Evolutionary conservation across 2,888 invertebrate genomes (phyloP).

Genomic region (Ennomos erosarius): DNA sequence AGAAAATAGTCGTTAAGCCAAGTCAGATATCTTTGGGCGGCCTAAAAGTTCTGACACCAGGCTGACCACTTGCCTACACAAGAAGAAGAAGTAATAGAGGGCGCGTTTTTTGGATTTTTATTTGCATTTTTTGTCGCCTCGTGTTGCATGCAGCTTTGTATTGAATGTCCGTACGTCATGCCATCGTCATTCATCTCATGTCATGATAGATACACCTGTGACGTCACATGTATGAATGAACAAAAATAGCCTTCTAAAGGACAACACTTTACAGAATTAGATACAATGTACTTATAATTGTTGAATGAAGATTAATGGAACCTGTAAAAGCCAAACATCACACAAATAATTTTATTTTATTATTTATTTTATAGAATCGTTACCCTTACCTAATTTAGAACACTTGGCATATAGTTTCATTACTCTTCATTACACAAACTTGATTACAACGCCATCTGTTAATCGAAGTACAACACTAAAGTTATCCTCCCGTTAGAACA

Average conservation of each 20-base stretch:
- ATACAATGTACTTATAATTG: constrained; percentile 27
- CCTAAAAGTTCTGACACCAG: too few species aligned
- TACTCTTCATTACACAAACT: constrained; percentile 28
- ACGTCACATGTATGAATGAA: constrained; percentile 43
- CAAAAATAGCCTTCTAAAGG: constrained; percentile 35
- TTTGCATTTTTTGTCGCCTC: too few species aligned
- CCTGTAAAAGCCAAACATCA: background rate
- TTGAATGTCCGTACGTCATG: constrained; percentile 24
- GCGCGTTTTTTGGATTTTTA: too few species aligned
- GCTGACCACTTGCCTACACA: too few species aligned
- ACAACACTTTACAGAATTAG: constrained; percentile 37
- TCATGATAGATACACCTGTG: constrained; percentile 38
- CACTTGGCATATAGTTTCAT: constrained; percentile 9
- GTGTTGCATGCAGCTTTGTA: background rate
- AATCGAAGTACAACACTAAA: constrained; percentile 14
- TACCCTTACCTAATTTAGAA: background rate
- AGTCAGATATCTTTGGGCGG: too few species aligned
- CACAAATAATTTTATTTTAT: too few species aligned
- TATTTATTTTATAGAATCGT: too few species aligned
- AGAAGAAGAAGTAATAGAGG: too few species aligned
- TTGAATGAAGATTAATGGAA: constrained; percentile 34
- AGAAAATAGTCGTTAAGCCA: too few species aligned
- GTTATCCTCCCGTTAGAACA: constrained; percentile 83
- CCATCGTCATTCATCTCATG: constrained; percentile 41
- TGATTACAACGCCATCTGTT: constrained; percentile 17